phyloP scores from a whole-genome alignment of 2,113 vertebrate genomes.

The Ariopsis seemanni region DNA sequence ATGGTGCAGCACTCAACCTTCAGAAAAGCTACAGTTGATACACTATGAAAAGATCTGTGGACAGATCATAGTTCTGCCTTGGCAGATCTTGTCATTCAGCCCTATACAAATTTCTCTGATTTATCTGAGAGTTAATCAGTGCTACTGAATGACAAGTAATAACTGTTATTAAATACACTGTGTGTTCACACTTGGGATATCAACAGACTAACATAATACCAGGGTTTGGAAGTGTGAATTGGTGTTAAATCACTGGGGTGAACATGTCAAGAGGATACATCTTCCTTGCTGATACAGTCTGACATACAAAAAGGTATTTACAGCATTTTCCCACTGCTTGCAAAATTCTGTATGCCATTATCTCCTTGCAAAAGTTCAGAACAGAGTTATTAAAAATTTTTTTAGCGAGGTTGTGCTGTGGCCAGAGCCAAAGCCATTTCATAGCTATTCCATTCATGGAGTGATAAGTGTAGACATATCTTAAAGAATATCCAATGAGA shows the following conservation, averaged over 20 bases:
- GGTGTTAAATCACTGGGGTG: neutral
- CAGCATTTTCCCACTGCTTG: neutral
- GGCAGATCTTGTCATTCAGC: neutral
- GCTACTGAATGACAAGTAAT: neutral
- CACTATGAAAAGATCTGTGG: neutral
- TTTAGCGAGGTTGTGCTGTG: neutral
- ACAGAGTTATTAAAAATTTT: neutral
- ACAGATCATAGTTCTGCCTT: neutral
- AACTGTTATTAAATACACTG: neutral
- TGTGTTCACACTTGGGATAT: conserved; percentile 1
- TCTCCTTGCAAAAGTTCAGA: neutral
- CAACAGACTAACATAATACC: neutral
- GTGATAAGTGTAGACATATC: neutral
- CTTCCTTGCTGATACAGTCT: neutral
- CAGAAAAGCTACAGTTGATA: neutral
- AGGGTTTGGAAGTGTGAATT: neutral
- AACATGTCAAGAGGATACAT: neutral
- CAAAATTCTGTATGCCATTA: neutral
- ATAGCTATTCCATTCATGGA: neutral
- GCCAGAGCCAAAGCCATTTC: neutral
- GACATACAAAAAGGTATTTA: neutral
- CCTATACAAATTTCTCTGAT: neutral
- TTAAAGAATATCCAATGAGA: neutral
- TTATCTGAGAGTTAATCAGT: neutral
- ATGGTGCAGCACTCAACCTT: neutral